A percentile compares a stretch with the other conserved stretches of the same genome.
Conservation (phyloP, 2,888 invertebrate species). For the Dynastes maya region DNA sequence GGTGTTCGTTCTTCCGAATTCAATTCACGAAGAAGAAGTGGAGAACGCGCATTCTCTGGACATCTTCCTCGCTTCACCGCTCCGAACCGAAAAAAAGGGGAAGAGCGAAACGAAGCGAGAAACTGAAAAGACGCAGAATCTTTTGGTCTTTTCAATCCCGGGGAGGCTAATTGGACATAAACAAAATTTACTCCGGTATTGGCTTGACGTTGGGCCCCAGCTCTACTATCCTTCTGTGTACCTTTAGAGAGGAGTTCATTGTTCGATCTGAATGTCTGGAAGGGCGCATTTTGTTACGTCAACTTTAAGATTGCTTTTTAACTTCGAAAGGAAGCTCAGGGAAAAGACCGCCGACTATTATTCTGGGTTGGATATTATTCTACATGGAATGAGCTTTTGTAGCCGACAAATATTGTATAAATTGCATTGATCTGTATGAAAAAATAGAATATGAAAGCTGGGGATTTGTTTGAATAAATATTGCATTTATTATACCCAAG, state of each 20-base stretch:
- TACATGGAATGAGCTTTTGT: slow-evolving; percentile 7
- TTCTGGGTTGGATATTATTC: slow-evolving; percentile 26
- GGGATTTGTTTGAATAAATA: no score
- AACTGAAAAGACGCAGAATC: slow-evolving; percentile 8
- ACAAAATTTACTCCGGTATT: slow-evolving; percentile 28
- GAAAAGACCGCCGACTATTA: slow-evolving; percentile 6
- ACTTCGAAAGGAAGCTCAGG: background rate
- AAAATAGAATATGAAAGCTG: background rate
- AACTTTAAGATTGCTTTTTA: slow-evolving; percentile 19
- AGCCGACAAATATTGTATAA: slow-evolving; percentile 26
- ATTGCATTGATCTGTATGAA: background rate
- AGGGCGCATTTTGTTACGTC: slow-evolving; percentile 17
- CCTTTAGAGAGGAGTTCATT: slow-evolving; percentile 7
- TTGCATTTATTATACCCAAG: no score
- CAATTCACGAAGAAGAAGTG: background rate
- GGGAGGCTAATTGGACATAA: slow-evolving; percentile 42
- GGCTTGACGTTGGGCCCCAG: background rate
- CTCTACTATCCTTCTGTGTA: background rate
- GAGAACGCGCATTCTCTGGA: slow-evolving; percentile 5
- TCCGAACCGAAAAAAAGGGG: background rate
- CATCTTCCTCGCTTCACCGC: background rate
- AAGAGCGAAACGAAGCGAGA: slow-evolving; percentile 1
- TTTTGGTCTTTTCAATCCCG: slow-evolving; percentile 23
- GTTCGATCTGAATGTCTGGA: background rate
- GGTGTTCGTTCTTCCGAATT: slow-evolving; percentile 2